Conservation (phyloP, 2,113 vertebrate species). For the Procapra przewalskii region DNA sequence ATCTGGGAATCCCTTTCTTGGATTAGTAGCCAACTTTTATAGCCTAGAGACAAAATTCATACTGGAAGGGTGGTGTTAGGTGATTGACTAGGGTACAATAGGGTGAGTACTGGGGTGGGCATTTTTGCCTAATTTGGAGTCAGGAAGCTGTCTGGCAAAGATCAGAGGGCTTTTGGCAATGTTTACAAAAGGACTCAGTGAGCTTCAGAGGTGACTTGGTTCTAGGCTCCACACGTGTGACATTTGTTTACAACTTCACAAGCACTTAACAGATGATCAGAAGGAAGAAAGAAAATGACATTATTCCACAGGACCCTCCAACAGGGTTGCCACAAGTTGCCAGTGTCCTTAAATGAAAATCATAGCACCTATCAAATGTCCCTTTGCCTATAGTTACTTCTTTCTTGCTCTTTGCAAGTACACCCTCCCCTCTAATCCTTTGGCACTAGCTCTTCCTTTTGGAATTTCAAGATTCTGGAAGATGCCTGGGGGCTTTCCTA, state of each 20-base stretch:
- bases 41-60: not conserved
- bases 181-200: not conserved
- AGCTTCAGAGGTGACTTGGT: not conserved
- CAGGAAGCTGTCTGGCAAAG: not conserved
- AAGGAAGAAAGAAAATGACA: not conserved
- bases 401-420: not conserved
- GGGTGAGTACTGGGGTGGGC: not conserved
- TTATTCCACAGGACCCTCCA: not conserved
- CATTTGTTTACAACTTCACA: not conserved
- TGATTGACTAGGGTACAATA: not conserved
- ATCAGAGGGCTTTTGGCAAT: not conserved
- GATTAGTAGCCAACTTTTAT: not conserved
- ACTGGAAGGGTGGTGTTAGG: not conserved
- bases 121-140: not conserved
- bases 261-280: not conserved
- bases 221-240: not conserved
- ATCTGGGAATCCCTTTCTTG: not conserved
- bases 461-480: not conserved
- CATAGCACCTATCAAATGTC: not conserved
- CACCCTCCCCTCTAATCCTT: not conserved
- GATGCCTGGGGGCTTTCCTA: not conserved
- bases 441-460: too few relatives aligned
- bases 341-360: not conserved
- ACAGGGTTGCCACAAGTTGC: too few relatives aligned
- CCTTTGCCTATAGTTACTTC: not conserved